Conservation (phyloP, 2,113 vertebrate species). For the Leiothrix lutea region DNA sequence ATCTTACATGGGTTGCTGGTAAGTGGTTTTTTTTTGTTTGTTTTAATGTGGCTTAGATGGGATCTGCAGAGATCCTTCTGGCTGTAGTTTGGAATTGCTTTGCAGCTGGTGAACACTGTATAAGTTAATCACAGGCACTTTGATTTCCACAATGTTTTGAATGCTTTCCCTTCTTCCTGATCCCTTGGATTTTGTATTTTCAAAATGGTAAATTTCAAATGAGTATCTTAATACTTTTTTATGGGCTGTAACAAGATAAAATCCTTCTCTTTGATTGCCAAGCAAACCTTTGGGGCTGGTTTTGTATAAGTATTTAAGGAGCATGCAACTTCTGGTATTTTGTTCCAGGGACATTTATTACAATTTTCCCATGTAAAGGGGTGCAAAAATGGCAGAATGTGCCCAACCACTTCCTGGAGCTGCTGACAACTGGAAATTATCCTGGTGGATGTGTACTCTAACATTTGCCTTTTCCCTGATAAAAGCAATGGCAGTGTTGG, state of each 20-base stretch:
- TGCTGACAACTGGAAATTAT: background rate
- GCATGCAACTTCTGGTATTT: background rate
- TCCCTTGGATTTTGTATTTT: background rate
- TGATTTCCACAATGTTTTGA: background rate
- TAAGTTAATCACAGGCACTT: background rate
- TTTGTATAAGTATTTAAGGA: background rate
- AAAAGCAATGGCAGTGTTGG: background rate
- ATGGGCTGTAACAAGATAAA: background rate
- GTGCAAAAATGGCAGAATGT: background rate
- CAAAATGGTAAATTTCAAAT: background rate
- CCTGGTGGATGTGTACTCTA: background rate
- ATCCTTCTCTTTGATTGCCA: background rate
- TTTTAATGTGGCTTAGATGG: background rate
- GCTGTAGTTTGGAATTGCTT: background rate
- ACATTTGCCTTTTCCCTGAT: background rate
- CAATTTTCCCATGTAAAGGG: background rate
- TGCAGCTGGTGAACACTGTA: background rate
- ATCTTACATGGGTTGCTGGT: slow-evolving; percentile 98
- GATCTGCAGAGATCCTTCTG: background rate
- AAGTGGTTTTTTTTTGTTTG: slow-evolving; percentile 42
- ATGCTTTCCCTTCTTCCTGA: background rate
- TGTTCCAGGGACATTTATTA: background rate
- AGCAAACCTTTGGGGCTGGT: background rate
- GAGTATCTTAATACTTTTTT: background rate
- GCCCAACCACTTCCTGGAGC: background rate